Evolutionary conservation across 2,113 vertebrate species (phyloP).

Genomic region (Dicaeum eximium): DNA sequence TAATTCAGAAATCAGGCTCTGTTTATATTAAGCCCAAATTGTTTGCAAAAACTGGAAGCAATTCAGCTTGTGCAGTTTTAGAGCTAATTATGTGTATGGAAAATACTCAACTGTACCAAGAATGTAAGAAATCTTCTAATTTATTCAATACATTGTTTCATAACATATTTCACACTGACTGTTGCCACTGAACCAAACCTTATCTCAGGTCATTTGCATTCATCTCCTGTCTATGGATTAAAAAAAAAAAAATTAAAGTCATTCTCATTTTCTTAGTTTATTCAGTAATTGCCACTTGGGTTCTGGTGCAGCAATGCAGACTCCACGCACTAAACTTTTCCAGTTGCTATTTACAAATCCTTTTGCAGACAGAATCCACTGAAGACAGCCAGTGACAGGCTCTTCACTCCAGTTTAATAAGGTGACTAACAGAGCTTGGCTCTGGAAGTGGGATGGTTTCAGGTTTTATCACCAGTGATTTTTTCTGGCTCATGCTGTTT

Average conservation of each 20-base stretch:
- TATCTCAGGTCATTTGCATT: conserved; percentile 66
- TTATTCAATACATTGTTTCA: conserved; percentile 61
- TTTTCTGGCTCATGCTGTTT: conserved; percentile 15
- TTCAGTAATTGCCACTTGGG: conserved; percentile 49
- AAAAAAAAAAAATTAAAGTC: conserved; percentile 22
- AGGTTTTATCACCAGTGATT: neutral
- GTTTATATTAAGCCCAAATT: conserved; percentile 57
- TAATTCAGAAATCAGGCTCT: conserved; percentile 49
- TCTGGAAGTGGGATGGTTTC: neutral
- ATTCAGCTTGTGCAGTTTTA: conserved; percentile 68
- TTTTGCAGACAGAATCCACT: neutral
- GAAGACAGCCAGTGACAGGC: neutral
- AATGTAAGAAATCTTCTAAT: conserved; percentile 59
- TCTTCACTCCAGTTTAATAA: neutral
- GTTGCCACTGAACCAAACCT: conserved; percentile 60
- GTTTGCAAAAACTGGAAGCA: conserved; percentile 64
- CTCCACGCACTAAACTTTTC: conserved; percentile 6
- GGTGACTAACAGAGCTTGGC: neutral
- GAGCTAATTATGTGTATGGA: conserved; percentile 56
- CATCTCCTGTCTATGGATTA: conserved; percentile 47
- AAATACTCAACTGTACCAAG: conserved; percentile 60
- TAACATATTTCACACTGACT: conserved; percentile 62
- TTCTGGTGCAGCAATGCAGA: conserved; percentile 36
- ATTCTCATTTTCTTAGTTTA: conserved; percentile 39
- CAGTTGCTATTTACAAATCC: conserved; percentile 32